Conservation (phyloP, 2,113 vertebrate genomes). For the Mirounga angustirostris region DNA sequence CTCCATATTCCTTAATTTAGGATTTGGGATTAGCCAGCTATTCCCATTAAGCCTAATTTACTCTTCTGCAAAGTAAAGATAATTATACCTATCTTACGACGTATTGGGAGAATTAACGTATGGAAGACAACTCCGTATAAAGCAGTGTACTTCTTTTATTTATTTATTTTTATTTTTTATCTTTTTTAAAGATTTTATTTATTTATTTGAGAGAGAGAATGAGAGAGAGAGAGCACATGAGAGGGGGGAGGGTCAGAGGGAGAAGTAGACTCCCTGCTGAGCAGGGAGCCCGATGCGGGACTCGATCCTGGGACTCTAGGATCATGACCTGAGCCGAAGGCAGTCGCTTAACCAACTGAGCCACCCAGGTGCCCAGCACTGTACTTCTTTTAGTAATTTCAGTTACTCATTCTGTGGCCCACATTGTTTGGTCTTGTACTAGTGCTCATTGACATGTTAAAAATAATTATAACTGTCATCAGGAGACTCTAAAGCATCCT, state of each 20-base stretch:
- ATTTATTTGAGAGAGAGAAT: no score
- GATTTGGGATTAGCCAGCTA: neutral
- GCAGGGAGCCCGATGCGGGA: no score
- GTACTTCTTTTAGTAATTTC: neutral
- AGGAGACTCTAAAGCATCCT: neutral
- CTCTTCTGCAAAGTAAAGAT: neutral
- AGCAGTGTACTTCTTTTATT: neutral
- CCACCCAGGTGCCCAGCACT: neutral
- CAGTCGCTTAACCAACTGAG: no score
- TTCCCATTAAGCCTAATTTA: neutral
- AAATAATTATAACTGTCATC: neutral
- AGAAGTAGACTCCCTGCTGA: no score
- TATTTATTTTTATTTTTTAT: no score
- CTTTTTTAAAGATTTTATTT: no score
- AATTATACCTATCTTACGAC: neutral
- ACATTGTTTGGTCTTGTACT: neutral
- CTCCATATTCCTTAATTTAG: neutral
- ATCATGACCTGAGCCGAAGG: no score
- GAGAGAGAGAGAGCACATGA: no score
- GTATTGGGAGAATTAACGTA: neutral
- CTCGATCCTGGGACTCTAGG: no score
- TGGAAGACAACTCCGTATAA: neutral
- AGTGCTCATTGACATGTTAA: neutral
- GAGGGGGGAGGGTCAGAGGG: no score
- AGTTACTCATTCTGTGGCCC: conserved; percentile 16